These are phyloP conservation scores for Melanotaenia pygmaea DNA, from an alignment of 2,797 vertebrate species.

Conservation along the genomic window DNA sequence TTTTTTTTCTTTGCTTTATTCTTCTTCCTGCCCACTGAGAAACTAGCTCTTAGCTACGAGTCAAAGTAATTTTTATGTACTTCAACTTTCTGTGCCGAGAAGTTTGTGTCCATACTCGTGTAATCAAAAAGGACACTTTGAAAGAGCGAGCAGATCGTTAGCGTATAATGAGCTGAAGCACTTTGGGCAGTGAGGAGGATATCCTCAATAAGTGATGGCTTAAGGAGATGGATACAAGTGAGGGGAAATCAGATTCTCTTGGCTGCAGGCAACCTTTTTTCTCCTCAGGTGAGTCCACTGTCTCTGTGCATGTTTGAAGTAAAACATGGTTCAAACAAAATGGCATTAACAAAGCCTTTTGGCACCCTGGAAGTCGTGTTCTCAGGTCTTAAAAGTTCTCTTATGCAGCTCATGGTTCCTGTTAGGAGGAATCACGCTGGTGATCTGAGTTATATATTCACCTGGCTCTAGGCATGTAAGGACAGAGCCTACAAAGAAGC, in stretches of 20 bases:
- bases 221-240: conserved; percentile 59
- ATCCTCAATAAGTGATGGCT: conserved; percentile 68
- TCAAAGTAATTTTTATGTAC: conserved; percentile 38
- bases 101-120: conserved; percentile 52
- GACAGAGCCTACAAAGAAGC: conserved; percentile 54
- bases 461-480: conserved; percentile 51
- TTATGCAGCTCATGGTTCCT: conserved; percentile 43
- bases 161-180: conserved; percentile 69
- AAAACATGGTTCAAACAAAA: conserved; percentile 59
- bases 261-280: conserved; percentile 65
- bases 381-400: conserved; percentile 58
- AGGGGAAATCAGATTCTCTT: conserved; percentile 55
- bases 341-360: conserved; percentile 68
- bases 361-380: conserved; percentile 38
- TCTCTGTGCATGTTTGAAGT: conserved; percentile 68
- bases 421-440: conserved; percentile 60
- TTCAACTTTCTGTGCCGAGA: conserved; percentile 47
- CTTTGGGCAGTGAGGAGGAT: conserved; percentile 65
- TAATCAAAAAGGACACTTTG: conserved; percentile 64
- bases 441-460: conserved; percentile 66
- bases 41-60: conserved; percentile 28
- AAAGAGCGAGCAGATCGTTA: conserved; percentile 67
- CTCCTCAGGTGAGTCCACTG: conserved; percentile 76
- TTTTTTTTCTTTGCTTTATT: conserved; percentile 43
- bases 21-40: conserved; percentile 32